phyloP scores from a whole-genome alignment of 2,888 invertebrate species.

The Sinotaia quadrata region DNA sequence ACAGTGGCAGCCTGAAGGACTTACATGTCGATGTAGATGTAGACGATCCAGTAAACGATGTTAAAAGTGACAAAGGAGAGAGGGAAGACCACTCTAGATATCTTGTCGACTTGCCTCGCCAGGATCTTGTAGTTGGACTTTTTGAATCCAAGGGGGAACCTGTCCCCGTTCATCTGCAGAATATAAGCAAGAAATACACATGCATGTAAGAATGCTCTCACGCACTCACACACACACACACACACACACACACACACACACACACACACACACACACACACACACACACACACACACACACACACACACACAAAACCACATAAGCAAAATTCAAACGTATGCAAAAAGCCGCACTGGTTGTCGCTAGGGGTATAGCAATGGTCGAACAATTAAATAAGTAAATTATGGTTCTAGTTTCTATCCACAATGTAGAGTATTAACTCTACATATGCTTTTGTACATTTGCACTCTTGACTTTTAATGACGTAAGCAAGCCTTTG shows the following conservation, averaged over 20 bases:
- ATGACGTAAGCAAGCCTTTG: too few species aligned
- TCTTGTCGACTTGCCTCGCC: slow-evolving; percentile 41
- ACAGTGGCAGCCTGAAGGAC: too few species aligned
- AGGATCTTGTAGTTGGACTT: slow-evolving; percentile 5
- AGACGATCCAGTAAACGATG: slow-evolving; percentile 40
- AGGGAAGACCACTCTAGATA: slow-evolving; percentile 41
- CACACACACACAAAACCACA: background rate
- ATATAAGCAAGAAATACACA: background rate
- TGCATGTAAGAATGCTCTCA: background rate
- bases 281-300: background rate
- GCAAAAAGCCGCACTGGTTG: background rate
- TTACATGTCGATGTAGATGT: slow-evolving; percentile 27
- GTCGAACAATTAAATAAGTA: too few species aligned
- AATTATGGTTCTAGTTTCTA: too few species aligned
- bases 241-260: background rate
- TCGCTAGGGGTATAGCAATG: too few species aligned
- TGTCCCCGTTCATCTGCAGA: slow-evolving; percentile 21
- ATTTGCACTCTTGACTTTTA: too few species aligned
- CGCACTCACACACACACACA: background rate
- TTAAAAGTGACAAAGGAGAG: slow-evolving; percentile 37
- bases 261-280: background rate
- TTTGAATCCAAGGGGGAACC: background rate
- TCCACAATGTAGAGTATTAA: too few species aligned
- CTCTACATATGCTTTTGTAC: too few species aligned
- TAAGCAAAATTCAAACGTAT: background rate